phyloP scores from a whole-genome alignment of 2,113 vertebrate genomes.

The Cisticola juncidis region DNA sequence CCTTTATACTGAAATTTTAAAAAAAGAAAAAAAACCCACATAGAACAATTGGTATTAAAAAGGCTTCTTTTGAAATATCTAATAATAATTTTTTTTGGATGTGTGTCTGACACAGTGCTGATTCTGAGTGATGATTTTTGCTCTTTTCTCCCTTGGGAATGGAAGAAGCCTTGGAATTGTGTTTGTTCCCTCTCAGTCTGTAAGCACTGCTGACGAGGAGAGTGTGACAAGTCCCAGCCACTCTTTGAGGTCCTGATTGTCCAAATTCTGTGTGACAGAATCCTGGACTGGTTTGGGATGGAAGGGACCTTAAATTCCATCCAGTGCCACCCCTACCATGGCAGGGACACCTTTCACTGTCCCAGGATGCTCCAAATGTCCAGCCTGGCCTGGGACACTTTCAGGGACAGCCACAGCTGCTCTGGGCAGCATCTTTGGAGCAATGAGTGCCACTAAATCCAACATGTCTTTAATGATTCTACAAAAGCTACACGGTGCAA shows the following conservation, averaged over 20 bases:
- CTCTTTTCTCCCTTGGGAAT: not conserved
- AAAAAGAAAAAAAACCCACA: not conserved
- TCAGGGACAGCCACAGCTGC: not conserved
- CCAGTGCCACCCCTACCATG: not conserved
- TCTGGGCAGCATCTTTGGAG: not conserved
- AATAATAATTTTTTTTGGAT: not conserved
- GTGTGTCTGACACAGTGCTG: not conserved
- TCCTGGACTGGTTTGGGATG: not conserved
- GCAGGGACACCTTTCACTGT: fast-evolving
- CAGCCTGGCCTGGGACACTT: not conserved
- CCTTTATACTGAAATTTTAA: not conserved
- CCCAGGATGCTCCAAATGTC: not conserved
- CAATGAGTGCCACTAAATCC: not conserved
- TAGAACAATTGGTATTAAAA: not conserved
- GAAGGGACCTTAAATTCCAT: not conserved
- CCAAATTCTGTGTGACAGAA: not conserved
- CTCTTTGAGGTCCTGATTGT: not conserved
- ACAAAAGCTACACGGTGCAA: fast-evolving
- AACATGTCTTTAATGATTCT: not conserved
- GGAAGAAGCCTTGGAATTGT: not conserved
- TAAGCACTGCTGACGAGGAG: not conserved
- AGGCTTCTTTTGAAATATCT: not conserved
- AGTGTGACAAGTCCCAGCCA: not conserved
- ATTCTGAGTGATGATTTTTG: not conserved
- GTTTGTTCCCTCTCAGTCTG: not conserved